Base-by-base conservation (phyloP, 2,797 vertebrate genomes). In the Allobates femoralis region DNA sequence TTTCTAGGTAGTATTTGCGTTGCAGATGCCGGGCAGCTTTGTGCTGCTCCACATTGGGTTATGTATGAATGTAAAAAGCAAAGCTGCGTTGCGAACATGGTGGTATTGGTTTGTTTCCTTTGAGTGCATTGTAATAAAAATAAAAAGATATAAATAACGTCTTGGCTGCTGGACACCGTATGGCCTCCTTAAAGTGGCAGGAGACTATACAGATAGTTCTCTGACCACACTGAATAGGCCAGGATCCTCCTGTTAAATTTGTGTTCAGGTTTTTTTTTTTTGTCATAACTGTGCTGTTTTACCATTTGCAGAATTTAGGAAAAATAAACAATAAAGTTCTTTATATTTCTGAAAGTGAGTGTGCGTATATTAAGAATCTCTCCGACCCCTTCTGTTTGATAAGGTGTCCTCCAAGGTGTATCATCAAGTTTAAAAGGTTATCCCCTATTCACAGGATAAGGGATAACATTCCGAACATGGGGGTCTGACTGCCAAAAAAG, bases 321-420 rank as follows among this genome's bases (percentile, higher is more conserved):
- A 86, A 73, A 67, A 5, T 78, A 66, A 78, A 81, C 34, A 85
- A 79, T 85, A 82, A 86, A 86, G 55, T 56, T 64, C 79, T 82
- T 86, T 86, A 86, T 86, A 86, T 86, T 86, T 86, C 85, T 86
- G 85, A 67, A 86, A 37, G 15, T 66, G 30, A 15, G 34, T 4
- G 26, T 46, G 12, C 28, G 46, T 46, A 71, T 15, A 41, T 26
- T 74, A 0, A 23, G 21, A 46, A 23, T 7, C 7, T 11, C 21
- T 10, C 5, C 21, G 30, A 21, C 32, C 32, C 32, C 19, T 21
- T 37, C 19, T 69, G 58, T n/a, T 62, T 62, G 62, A 64, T 64
- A n/a, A 8, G 12, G 41, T 60, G 58, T 21, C 19, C 19, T 56
- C 5, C 0, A 53, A 53, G 18, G 15, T 18, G 4, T 15, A 55